Evolutionary conservation across 2,113 vertebrate genomes (phyloP), one percentile per base, ranked within the genome.

Genomic region (Vulpes lagopus): DNA sequence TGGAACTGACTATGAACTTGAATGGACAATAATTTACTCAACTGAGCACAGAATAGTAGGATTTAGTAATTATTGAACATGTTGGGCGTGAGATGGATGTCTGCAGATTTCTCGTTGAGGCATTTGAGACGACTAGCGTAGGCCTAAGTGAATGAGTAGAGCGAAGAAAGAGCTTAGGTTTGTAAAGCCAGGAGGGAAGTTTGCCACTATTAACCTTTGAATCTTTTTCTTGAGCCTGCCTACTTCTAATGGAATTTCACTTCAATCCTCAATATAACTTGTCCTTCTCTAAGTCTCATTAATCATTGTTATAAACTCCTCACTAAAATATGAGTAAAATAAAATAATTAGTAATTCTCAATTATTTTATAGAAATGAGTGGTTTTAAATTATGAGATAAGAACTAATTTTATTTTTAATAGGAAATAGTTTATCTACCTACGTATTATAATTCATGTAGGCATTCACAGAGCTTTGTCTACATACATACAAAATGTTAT

Each of bases 11-110:
- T 79, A 0, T 89, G 84, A 93, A 86, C 78, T 93, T 91, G 83
- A 89, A 89, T 35, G 74, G 82, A 89, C 67, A 93, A 35, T 95
- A 91, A 87, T 79, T 97, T 97, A 83, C 64, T 94, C 83, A 89
- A 17, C 64, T 91, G 84, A 85, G 67, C 85, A 30, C 43, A 59
- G 62, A 94, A 69, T 83, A 74, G 81, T 95, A 83, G 60, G 78
- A 79, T 73, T 83, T 91, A 89, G 92, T 89, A 81, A 88, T 95
- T 59, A 85, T 49, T 57, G 81, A 92, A 64, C 59, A 90, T 32
- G 8, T 88, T 65, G 51, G 76, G 67, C 59, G 49, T 57, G 64
- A 81, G 25, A 23, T 82, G 12, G 43, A 53, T 32, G 69, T 16
- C 62, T 86, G 3, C 3, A 27, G 81, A 91, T 86, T 96, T 84